These are phyloP conservation scores for Bovichtus variegatus DNA, from an alignment of 2,797 vertebrate genomes.

Conservation along the genomic window DNA sequence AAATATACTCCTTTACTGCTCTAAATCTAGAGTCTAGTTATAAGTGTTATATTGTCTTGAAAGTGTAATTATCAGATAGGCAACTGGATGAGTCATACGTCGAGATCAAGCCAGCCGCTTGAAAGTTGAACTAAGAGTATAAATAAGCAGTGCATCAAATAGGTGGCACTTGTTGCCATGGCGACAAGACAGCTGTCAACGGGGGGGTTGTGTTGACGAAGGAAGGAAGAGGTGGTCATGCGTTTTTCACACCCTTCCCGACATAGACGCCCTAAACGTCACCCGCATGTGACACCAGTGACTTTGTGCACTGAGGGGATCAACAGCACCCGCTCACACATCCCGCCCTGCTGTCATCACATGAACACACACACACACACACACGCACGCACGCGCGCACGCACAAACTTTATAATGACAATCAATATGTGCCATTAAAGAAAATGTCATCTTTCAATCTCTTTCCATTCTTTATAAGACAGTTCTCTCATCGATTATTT, in stretches of 20 bases:
- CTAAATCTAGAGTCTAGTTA: background rate
- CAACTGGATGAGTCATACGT: conserved; percentile 50
- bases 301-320: conserved; percentile 26
- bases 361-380: background rate
- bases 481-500: conserved; percentile 12
- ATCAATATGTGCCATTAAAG: conserved; percentile 36
- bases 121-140: conserved; percentile 69
- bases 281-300: conserved; percentile 56
- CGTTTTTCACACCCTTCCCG: conserved; percentile 65
- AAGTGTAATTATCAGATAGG: conserved; percentile 39
- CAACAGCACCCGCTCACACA: conserved; percentile 29
- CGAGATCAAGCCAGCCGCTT: conserved; percentile 55
- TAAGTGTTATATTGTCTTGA: conserved; percentile 17
- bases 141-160: conserved; percentile 69
- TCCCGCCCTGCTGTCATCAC: conserved; percentile 10
- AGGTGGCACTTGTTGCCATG: conserved; percentile 63
- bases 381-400: background rate
- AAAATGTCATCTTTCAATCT: conserved; percentile 40
- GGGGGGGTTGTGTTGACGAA: conserved; percentile 49
- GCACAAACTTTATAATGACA: background rate
- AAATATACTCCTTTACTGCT: background rate
- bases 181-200: conserved; percentile 70
- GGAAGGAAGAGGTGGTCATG: conserved; percentile 45
- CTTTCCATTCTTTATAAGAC: background rate
- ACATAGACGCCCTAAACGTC: conserved; percentile 61